phyloP scores from a whole-genome alignment of 2,797 vertebrate species.

The Todus mexicanus region DNA sequence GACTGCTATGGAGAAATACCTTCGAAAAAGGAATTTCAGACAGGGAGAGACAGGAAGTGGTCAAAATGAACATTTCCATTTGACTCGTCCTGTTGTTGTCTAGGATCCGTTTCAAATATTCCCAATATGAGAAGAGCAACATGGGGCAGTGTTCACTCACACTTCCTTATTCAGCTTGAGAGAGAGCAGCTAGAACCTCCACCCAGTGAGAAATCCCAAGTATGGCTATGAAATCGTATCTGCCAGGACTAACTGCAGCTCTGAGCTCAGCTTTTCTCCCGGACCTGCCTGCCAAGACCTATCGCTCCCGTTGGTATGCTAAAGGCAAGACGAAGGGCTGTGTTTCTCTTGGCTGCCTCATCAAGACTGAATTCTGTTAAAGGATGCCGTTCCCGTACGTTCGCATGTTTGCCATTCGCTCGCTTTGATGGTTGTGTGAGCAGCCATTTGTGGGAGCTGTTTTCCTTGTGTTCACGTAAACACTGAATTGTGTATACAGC shows the following conservation, averaged over 20 bases:
- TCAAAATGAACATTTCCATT: not conserved
- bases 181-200: not conserved
- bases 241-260: not conserved
- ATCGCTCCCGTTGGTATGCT: not conserved
- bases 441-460: conserved; percentile 14
- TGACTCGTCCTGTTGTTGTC: not conserved
- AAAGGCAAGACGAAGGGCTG: not conserved
- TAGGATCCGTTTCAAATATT: not conserved
- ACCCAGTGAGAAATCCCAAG: conserved; percentile 43
- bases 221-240: not conserved
- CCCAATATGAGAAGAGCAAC: not conserved
- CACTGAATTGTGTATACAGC: not conserved
- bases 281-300: not conserved
- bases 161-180: conserved; percentile 46
- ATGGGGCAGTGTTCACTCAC: not conserved
- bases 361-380: not conserved
- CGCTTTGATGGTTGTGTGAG: not conserved
- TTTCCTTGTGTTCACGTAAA: conserved; percentile 9
- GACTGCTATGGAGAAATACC: not conserved
- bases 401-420: not conserved
- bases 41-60: not conserved
- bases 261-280: not conserved
- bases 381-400: not conserved
- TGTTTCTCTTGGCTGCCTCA: not conserved
- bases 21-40: not conserved